Base-by-base conservation (phyloP, 2,797 vertebrate species). In the Erpetoichthys calabaricus region DNA sequence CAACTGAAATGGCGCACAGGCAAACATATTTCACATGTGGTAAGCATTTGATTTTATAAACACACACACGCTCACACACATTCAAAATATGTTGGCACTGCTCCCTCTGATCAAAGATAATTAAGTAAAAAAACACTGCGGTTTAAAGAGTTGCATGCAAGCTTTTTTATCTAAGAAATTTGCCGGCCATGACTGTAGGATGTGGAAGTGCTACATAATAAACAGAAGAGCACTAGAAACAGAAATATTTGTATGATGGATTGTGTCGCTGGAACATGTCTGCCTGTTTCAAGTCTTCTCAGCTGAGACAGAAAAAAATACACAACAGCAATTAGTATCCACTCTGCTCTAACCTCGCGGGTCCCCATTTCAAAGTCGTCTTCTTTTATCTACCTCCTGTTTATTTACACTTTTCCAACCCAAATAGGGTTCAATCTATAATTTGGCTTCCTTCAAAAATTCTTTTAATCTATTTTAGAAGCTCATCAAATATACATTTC, bases 241-340 rank as follows among this genome's bases (percentile, higher is more conserved):
- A 75, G 77, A 81, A 80, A 77, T 85, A 80, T 86, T 85, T 81
- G 81, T 68, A 64, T 60, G 61, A 57, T 59, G 57, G 4, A 61
- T 67, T 75, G 68, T 60, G 64, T 74, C 77, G 73, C 67, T 71
- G 73, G 67, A 74, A 58, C 67, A 58, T 64, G 67, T 62, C 65
- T 46, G 51, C 56, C 52, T 43, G 63, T 64, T 71, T 68, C 70
- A 59, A 72, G 66, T 61, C 65, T 58, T 61, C 10, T 57, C 62
- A 69, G 59, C 67, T 65, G 58, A 67, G 68, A 69, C 70, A 73
- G 71, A 79, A 70, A 65, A 57, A 78, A 78, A 74, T 65, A 71
- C 68, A 74, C 69, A 74, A 73, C 75, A 59, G 63, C 65, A 69
- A 65, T 71, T 56, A 67, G 60, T 69, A 68, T 66, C 65, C 61